Evolutionary conservation across 1,140 invertebrate species (phyloP).

Genomic region (Bombus breviceps): DNA sequence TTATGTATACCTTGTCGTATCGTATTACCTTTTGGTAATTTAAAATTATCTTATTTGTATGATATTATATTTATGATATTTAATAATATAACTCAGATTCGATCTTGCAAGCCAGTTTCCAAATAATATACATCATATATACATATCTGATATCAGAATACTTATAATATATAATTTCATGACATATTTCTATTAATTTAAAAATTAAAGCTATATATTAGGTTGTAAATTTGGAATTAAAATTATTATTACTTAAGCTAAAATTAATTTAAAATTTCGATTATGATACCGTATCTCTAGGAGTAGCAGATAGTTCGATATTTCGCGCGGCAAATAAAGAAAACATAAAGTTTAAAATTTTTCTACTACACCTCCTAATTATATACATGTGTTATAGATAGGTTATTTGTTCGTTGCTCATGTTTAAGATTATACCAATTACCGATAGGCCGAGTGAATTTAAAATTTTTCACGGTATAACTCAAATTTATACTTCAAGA

Average conservation of each 20-base stretch:
- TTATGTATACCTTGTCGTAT: background rate
- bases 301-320: background rate
- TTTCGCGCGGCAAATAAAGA: constrained; percentile 22
- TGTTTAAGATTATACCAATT: background rate
- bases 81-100: background rate
- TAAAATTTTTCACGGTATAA: background rate
- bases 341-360: constrained; percentile 5
- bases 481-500: background rate
- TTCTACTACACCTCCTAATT: background rate
- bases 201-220: too few species aligned
- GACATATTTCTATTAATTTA: too few species aligned
- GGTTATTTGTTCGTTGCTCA: constrained; percentile 11
- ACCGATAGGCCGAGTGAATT: background rate
- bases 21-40: background rate
- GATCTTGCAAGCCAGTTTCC: background rate
- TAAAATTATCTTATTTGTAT: background rate
- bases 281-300: background rate
- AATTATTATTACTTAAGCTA: too few species aligned
- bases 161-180: background rate
- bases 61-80: background rate
- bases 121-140: background rate
- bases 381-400: background rate
- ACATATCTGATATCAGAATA: too few species aligned
- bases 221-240: too few species aligned
- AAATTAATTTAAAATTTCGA: constrained; percentile 12